Percentiles rank a stretch among this genome's conserved stretches.
Conservation (phyloP, 1,140 invertebrate species). For the Drosophila takahashii region DNA sequence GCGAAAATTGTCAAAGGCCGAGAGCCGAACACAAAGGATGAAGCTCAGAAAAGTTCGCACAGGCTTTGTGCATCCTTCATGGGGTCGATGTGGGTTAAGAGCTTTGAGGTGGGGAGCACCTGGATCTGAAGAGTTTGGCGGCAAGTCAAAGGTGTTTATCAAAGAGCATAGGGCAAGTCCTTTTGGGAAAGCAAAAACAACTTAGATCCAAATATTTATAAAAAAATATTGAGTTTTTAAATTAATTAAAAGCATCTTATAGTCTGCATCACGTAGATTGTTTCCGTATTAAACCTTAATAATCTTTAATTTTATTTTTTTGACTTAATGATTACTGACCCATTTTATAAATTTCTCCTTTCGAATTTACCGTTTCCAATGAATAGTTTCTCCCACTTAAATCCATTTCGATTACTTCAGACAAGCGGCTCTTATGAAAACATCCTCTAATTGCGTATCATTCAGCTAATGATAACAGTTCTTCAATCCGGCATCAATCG, state of each 20-base stretch:
- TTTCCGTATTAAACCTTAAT: no score
- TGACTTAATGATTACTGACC: no score
- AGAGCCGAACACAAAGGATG: constrained; percentile 32
- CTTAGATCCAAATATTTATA: background rate
- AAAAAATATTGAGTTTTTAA: no score
- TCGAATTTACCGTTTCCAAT: background rate
- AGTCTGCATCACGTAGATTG: no score
- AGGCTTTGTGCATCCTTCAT: constrained; percentile 12
- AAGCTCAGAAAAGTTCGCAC: constrained; percentile 46
- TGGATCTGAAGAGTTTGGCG: constrained; percentile 31
- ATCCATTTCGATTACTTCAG: constrained; percentile 13
- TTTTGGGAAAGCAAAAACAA: background rate
- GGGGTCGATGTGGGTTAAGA: constrained; percentile 21
- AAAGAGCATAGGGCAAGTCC: constrained; percentile 4
- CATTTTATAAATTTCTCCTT: no score
- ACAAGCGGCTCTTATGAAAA: constrained; percentile 14
- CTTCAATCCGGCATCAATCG: constrained; percentile 24
- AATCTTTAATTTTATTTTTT: no score
- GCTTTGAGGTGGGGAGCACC: constrained; percentile 5
- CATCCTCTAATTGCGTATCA: constrained; percentile 28
- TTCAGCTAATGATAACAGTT: constrained; percentile 29
- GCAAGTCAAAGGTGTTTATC: constrained; percentile 33
- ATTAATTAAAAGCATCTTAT: no score
- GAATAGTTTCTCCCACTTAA: background rate
- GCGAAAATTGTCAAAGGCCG: constrained; percentile 71